Evolutionary conservation across 1,140 invertebrate genomes (phyloP).

Genomic region (Argopecten irradians): DNA sequence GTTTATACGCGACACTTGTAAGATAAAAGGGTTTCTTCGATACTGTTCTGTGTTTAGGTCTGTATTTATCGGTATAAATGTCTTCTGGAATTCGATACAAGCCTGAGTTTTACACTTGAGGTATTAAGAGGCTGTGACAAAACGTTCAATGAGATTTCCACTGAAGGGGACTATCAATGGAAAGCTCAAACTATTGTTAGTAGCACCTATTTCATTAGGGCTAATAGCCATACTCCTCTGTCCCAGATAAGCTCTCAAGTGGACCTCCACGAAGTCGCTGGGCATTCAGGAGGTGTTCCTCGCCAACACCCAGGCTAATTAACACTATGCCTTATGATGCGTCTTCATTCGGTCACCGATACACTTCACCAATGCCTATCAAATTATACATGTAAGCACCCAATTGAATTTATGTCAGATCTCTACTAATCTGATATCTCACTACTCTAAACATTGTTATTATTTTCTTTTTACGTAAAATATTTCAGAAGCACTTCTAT

Average conservation of each 20-base stretch:
- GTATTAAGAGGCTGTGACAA: constrained; percentile 21
- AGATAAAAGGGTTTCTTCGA: neutral
- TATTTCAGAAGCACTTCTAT: neutral
- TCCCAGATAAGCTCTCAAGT: constrained; percentile 6
- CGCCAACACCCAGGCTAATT: neutral
- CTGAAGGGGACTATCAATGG: neutral
- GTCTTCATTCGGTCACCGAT: neutral
- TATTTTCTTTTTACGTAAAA: neutral
- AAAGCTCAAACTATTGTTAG: neutral
- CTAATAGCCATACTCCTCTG: neutral
- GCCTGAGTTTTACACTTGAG: neutral
- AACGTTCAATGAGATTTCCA: neutral
- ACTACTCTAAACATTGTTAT: neutral
- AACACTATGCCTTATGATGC: neutral
- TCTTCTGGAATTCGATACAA: neutral
- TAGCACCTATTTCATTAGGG: constrained; percentile 6
- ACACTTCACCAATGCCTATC: neutral
- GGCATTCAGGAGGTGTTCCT: neutral
- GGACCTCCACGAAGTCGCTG: neutral
- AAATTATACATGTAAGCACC: neutral
- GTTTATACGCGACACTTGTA: neutral
- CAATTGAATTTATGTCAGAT: neutral
- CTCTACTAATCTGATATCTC: neutral
- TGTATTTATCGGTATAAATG: neutral
- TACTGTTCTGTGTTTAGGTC: neutral